Evolutionary conservation across 2,888 invertebrate genomes (phyloP).

Genomic region (Heliconius charithonia): DNA sequence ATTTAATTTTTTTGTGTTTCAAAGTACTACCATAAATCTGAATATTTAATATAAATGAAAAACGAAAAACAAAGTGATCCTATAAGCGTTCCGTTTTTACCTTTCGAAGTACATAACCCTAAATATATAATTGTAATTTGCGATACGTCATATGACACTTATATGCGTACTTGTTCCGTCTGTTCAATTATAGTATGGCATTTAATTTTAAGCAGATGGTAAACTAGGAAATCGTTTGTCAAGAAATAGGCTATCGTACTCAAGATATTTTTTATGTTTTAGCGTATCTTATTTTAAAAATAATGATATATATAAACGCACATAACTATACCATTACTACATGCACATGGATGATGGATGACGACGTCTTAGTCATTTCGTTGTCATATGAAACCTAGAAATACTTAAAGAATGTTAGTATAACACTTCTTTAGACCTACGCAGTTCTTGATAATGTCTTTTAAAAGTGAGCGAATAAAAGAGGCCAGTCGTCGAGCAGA

Average conservation of each 20-base stretch:
- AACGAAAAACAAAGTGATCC: no score
- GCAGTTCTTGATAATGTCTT: not conserved
- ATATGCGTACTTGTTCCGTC: not conserved
- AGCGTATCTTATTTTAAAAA: no score
- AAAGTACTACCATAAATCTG: no score
- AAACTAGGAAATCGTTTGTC: not conserved
- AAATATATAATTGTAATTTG: not conserved
- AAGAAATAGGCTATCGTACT: not conserved
- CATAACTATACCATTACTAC: not conserved
- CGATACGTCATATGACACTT: not conserved
- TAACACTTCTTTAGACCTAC: not conserved
- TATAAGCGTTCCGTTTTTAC: no score
- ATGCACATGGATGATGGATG: not conserved
- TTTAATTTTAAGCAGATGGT: not conserved
- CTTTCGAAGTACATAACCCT: no score
- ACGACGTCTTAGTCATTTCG: not conserved
- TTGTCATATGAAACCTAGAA: conserved; percentile 3
- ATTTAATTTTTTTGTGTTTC: no score
- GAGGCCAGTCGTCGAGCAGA: no score
- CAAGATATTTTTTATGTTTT: not conserved
- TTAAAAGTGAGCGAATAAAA: no score
- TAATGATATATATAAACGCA: not conserved
- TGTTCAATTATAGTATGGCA: not conserved
- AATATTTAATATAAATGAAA: no score
- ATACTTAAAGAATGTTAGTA: not conserved